A percentile compares a stretch with the other conserved stretches of the same genome.
These are phyloP conservation scores for Anarrhichthys ocellatus DNA, from an alignment of 2,113 vertebrate species.

Conservation along the genomic window DNA sequence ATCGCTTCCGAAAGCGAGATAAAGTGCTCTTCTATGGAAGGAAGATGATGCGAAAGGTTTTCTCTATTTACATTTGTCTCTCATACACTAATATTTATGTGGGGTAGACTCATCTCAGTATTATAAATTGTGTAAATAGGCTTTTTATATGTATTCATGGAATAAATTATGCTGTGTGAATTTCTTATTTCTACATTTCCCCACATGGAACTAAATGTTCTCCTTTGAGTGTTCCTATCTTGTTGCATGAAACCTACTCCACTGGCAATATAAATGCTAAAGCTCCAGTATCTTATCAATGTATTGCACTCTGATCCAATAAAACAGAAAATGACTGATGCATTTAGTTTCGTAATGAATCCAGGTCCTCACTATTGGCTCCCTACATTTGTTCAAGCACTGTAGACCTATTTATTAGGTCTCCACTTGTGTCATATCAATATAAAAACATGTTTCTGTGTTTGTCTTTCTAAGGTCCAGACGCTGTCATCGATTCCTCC, in stretches of 20 bases:
- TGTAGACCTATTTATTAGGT: neutral
- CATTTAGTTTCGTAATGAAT: neutral
- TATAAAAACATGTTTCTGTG: neutral
- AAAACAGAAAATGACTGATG: neutral
- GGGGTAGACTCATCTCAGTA: neutral
- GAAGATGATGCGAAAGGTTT: constrained; percentile 96
- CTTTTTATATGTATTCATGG: neutral
- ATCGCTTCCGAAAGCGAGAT: constrained; percentile 95
- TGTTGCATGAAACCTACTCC: neutral
- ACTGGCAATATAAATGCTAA: neutral
- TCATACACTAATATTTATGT: neutral
- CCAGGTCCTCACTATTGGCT: neutral
- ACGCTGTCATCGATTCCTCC: constrained; percentile 84
- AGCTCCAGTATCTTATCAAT: neutral
- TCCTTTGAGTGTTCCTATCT: neutral
- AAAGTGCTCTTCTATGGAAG: constrained; percentile 96
- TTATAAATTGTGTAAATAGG: neutral
- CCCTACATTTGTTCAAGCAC: neutral
- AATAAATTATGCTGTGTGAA: neutral
- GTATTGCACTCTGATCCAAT: neutral
- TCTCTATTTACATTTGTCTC: neutral
- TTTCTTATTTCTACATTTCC: neutral
- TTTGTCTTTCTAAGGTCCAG: constrained; percentile 85
- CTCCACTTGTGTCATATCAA: neutral
- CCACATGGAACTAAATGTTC: neutral